Evolutionary conservation across 1,140 invertebrate genomes (phyloP), one percentile per base, ranked within the genome.

Genomic region (Akabosia matsudoensis): DNA sequence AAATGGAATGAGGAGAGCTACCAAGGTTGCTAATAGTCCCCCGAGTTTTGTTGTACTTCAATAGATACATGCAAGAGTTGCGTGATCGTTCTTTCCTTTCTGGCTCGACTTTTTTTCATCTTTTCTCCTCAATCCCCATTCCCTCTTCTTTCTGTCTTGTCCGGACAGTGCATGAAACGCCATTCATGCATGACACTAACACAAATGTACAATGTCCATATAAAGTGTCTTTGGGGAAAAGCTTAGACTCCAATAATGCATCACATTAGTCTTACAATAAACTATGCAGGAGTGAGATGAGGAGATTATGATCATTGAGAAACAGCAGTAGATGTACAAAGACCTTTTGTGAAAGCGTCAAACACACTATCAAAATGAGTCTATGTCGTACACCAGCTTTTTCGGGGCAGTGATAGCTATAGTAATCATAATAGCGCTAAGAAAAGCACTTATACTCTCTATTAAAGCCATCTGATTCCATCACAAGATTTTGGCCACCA

Each of bases 401-500:
- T n/a, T 67, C 28, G 30, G 24, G 61, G 61, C 61, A 30, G 61
- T 67, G 61, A 67, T 67, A 67, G 61, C 61, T 10, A 30, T 67
- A 67, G 31, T 67, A 67, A 67, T 67, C 61, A 31, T 67, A 67
- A 67, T 67, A 67, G 61, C 31, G 61, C 28, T 67, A 67, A 30
- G 28, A 67, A 67, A 67, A 67, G 61, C 61, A 67, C 61, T 67
- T 67, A 56, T 56, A n/a, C 54, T 56, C 54, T 24, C 54, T 56
- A 56, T 56, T 56, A 67, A 67, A 67, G 61, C 61, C 61, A 67
- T 30, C 61, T 67, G 61, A 67, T 67, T 67, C 61, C 61, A 67
- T 67, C 61, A 31, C 61, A 28, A 30, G 61, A 67, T 67, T 67
- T 45, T 67, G 61, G 61, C 61, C 4, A 67, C 26, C n/a, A 4